A percentile compares a stretch with the other conserved stretches of the same genome.
Conservation (phyloP, 2,888 invertebrate species). For the Hypselothyrea guttata region DNA sequence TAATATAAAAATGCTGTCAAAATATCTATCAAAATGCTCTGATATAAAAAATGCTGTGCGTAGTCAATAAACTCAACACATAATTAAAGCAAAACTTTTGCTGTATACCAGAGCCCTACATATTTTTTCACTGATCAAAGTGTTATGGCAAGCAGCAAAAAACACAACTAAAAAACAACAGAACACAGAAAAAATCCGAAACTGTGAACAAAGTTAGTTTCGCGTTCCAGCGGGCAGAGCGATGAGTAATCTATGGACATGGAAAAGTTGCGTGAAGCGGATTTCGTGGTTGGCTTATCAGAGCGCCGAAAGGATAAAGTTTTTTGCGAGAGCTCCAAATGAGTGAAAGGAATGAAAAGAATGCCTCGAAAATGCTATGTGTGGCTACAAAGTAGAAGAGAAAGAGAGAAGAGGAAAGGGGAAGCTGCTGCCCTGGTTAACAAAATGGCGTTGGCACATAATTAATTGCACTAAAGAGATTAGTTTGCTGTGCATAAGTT, state of each 20-base stretch:
- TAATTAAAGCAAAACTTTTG: constrained; percentile 4
- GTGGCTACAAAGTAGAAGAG: background rate
- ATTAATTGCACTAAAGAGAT: constrained; percentile 70
- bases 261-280: constrained; percentile 47
- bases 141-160: background rate
- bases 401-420: background rate
- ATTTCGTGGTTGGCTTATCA: constrained; percentile 55
- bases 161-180: no score
- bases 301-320: constrained; percentile 48
- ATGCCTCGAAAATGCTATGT: constrained; percentile 7
- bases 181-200: background rate
- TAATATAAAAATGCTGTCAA: no score
- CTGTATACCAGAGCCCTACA: background rate
- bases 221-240: constrained; percentile 1
- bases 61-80: no score
- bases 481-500: constrained; percentile 61
- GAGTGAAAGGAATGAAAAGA: constrained; percentile 11
- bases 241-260: constrained; percentile 31
- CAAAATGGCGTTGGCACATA: constrained; percentile 64
- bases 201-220: constrained; percentile 1
- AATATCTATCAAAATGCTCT: no score
- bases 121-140: constrained; percentile 3
- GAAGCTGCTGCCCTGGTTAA: constrained; percentile 31
- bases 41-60: no score
- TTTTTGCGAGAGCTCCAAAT: constrained; percentile 19